phyloP scores from a whole-genome alignment of 2,113 vertebrate genomes.

The Thomomys bottae region DNA sequence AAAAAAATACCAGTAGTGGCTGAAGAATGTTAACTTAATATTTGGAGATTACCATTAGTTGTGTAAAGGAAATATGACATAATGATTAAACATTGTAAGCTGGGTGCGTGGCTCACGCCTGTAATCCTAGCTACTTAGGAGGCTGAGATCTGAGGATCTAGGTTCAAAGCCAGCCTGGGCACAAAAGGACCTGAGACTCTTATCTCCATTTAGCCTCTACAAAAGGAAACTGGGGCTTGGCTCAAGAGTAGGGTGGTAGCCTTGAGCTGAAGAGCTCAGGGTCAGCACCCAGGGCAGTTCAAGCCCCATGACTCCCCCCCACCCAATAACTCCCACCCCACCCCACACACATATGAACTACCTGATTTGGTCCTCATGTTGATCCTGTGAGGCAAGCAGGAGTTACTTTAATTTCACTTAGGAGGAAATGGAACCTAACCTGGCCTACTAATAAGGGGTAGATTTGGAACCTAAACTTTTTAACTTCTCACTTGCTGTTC shows the following conservation, averaged over 20 bases:
- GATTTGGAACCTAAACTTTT: slow-evolving; percentile 24
- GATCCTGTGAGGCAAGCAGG: not conserved
- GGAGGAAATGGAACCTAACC: not conserved
- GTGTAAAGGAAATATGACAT: slow-evolving; percentile 18
- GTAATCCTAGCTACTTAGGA: too few species aligned
- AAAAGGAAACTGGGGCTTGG: too few species aligned
- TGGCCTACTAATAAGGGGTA: not conserved
- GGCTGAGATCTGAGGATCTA: too few species aligned
- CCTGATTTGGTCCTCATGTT: not conserved
- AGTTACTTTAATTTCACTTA: not conserved
- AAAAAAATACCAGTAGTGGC: slow-evolving; percentile 7
- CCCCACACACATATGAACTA: fast-evolving
- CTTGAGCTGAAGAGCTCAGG: too few species aligned
- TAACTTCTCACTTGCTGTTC: not conserved
- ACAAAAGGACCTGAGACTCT: too few species aligned
- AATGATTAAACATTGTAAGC: not conserved
- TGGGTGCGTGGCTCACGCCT: too few species aligned
- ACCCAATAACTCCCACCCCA: too few species aligned
- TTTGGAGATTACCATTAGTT: not conserved
- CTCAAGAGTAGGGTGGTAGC: too few species aligned
- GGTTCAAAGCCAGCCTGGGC: too few species aligned
- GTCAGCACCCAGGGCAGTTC: too few species aligned
- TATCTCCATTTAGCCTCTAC: too few species aligned
- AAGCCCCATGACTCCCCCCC: too few species aligned
- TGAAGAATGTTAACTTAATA: slow-evolving; percentile 26